Evolutionary conservation across 2,113 vertebrate genomes (phyloP).

Genomic region (Triplophysa rosa): DNA sequence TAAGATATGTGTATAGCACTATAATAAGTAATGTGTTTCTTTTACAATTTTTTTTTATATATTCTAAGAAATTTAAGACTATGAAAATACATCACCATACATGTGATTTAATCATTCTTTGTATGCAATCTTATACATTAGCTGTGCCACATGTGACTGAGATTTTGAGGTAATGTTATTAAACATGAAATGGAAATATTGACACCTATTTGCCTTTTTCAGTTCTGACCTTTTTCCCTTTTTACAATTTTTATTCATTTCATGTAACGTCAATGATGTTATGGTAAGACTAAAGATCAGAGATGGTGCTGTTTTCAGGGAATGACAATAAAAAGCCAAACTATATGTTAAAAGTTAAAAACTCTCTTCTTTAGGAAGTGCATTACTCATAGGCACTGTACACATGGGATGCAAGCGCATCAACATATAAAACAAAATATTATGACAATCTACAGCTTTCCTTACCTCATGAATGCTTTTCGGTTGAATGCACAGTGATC

Average conservation of each 20-base stretch:
- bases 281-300: background rate
- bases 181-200: too few species aligned
- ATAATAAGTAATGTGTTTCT: too few species aligned
- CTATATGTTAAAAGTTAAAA: background rate
- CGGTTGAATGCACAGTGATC: background rate
- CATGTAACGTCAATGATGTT: background rate
- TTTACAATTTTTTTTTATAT: too few species aligned
- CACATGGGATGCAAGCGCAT: background rate
- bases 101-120: too few species aligned
- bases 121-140: too few species aligned
- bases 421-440: background rate
- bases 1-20: background rate
- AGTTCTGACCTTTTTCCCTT: too few species aligned
- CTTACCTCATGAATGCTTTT: slow-evolving; percentile 2
- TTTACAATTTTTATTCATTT: too few species aligned
- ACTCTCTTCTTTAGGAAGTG: background rate
- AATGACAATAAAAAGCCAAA: background rate
- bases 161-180: too few species aligned
- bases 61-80: too few species aligned
- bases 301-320: background rate
- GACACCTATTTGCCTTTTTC: too few species aligned
- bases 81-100: too few species aligned
- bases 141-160: too few species aligned
- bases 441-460: background rate
- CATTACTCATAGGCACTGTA: background rate